phyloP scores from a whole-genome alignment of 2,888 invertebrate genomes.

The Caenorhabditis sp. region DNA sequence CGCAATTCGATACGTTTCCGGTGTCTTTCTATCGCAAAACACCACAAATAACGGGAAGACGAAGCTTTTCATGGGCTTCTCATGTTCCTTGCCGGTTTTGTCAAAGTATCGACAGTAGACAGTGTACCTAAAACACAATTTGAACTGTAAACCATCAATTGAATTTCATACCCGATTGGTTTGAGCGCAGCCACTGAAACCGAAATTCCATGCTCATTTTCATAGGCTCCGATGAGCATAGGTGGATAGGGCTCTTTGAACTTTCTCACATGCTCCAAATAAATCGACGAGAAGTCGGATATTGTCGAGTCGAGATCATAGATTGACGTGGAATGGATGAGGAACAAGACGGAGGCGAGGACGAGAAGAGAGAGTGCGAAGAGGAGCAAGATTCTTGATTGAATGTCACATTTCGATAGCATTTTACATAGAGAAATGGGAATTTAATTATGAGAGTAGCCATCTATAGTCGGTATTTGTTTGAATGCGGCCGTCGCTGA shows the following conservation, averaged over 20 bases:
- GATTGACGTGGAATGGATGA: neutral
- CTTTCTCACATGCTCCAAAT: conserved; percentile 8
- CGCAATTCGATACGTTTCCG: conserved; percentile 15
- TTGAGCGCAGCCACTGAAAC: conserved; percentile 38
- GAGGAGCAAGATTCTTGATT: conserved; percentile 3
- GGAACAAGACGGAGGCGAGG: conserved; percentile 14
- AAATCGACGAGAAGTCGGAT: conserved; percentile 20
- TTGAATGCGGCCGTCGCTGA: neutral
- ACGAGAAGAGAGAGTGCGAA: conserved; percentile 15
- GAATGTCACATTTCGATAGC: conserved; percentile 1
- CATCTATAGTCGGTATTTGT: too few species aligned
- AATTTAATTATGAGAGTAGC: too few species aligned
- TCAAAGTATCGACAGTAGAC: conserved; percentile 41
- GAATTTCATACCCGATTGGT: conserved; percentile 45
- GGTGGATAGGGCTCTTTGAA: conserved; percentile 40
- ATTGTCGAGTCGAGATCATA: conserved; percentile 13
- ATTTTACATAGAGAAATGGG: too few species aligned
- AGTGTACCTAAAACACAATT: conserved; percentile 8
- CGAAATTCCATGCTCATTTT: conserved; percentile 13
- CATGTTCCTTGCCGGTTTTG: conserved; percentile 25
- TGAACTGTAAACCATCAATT: too few species aligned
- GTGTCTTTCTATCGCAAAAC: conserved; percentile 16
- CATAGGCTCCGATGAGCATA: conserved; percentile 29
- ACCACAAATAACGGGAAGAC: conserved; percentile 40
- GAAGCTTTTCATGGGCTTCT: conserved; percentile 26